Evolutionary conservation across 1,140 invertebrate genomes (phyloP), one percentile per base, ranked within the genome.

Genomic region (Drosophila ficusphila): DNA sequence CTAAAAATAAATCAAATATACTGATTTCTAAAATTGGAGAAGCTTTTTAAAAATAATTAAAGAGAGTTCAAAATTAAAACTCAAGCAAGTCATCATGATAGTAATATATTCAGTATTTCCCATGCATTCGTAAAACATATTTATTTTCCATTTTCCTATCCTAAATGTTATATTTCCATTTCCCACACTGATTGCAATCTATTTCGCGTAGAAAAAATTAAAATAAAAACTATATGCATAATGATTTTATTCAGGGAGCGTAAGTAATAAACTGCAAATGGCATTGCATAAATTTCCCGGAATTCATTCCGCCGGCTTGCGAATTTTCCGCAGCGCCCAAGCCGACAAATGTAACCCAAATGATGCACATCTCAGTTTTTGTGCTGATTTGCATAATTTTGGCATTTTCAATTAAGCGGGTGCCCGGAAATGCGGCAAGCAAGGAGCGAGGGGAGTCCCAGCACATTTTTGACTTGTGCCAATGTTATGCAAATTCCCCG

Each of bases 401-500:
- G 61, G 79, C 85, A 89, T 69, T 78, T 78, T 70, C 62, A 79
- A 77, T 83, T 68, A 73, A 76, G 69, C 60, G 60, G 71, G 60
- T 64, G 68, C 54, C 58, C 51, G 51, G n/a, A 49, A 44, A 54
- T 23, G 56, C 38, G 42, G 36, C 34, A 12, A 41, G 36, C 34
- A 12, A 41, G 38, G 4, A 23, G 33, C 33, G n/a, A 56, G 42
- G 44, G 76, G 57, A 42, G 52, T 54, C 60, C 18, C 31, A 53
- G 29, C 47, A 31, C 51, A 67, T 75, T 81, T 85, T 60, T 89
- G 85, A 89, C 85, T 89, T 89, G 85, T 86, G 85, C 86, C 85
- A 89, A 75, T 89, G 86, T 89, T 89, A 89, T 89, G 85, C 77
- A 81, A 89, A 89, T 89, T 75, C 46, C 3, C 25, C 19, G 36